These are phyloP conservation scores for Eupithecia subumbrata DNA, from an alignment of 2,888 invertebrate genomes.

Conservation along the genomic window DNA sequence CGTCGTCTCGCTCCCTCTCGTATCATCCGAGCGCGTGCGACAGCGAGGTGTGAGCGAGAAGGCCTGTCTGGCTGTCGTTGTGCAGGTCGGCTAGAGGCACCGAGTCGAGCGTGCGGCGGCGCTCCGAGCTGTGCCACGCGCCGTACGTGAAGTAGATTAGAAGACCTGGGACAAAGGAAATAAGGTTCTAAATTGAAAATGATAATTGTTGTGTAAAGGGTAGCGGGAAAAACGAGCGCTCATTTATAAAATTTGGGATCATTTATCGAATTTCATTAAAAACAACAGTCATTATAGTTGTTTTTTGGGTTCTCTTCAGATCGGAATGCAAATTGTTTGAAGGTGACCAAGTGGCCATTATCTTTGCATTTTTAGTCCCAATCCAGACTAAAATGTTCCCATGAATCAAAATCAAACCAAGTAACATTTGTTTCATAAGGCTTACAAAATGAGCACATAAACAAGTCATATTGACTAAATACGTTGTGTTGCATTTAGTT, in stretches of 20 bases:
- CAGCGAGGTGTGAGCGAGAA: slow-evolving; percentile 59
- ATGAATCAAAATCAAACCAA: too few relatives aligned
- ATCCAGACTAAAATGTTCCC: too few relatives aligned
- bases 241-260: not conserved
- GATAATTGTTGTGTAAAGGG: not conserved
- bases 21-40: slow-evolving; percentile 72
- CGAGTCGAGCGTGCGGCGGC: slow-evolving; percentile 62
- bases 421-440: too few relatives aligned
- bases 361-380: too few relatives aligned
- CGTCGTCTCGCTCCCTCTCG: slow-evolving; percentile 23
- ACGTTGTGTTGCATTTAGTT: too few relatives aligned
- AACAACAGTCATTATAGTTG: too few relatives aligned
- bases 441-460: too few relatives aligned
- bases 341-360: too few relatives aligned
- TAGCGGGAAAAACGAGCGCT: not conserved
- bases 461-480: too few relatives aligned
- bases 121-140: slow-evolving; percentile 86
- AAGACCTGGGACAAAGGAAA: slow-evolving; percentile 80
- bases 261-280: too few relatives aligned
- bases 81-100: slow-evolving; percentile 66
- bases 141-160: slow-evolving; percentile 90
- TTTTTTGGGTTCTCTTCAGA: too few relatives aligned
- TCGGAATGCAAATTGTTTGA: too few relatives aligned
- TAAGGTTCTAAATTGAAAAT: not conserved
- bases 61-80: slow-evolving; percentile 70